Base-by-base conservation (phyloP, 2,888 invertebrate genomes). In the Catocala fraxini region DNA sequence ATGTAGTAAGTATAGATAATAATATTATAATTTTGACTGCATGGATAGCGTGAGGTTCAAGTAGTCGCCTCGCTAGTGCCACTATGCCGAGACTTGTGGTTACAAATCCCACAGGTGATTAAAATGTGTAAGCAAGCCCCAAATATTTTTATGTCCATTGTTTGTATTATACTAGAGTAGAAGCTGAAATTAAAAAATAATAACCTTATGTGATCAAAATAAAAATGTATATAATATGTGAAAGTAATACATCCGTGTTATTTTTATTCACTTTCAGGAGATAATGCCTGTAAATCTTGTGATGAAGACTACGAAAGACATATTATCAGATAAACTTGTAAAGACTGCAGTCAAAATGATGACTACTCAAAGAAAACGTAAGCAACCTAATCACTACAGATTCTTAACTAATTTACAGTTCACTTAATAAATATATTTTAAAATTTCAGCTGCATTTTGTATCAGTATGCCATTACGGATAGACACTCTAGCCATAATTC, bases 401-500 rank as follows among this genome's bases (percentile, higher is more conserved):
- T 46, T 15, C 15, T 15, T 25, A 47, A 47, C 25, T 25, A 25
- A 25, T 25, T 25, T 25, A 25, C 1, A 25, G 33, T 33, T 47
- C 25, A 25, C 10, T 33, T 25, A 43, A 0, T 25, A 47, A 25
- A 11, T 0, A 33, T 15, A 25, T 45, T 41, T 41, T 56, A 13
- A 3, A 25, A 39, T 89, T 89, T 59, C 74, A 94, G 93, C 93
- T 73, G 83, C 93, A 64, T 94, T 89, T 83, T 93, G 89, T 75
- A 91, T 96, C 62, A 95, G 95, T 73, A 95, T 97, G 85, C 95
- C 96, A 10, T 83, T 97, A 48, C 93, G 95, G 80, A 92, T 97
- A 63, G 97, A 97, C 86, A 95, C 96, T 0, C 88, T 97, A 79
- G 96, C 97, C 0, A 95, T 97, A 83, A 95, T 97, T 7, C 96